Conservation (phyloP, 2,888 invertebrate species). For the Amphiduros pacificus region DNA sequence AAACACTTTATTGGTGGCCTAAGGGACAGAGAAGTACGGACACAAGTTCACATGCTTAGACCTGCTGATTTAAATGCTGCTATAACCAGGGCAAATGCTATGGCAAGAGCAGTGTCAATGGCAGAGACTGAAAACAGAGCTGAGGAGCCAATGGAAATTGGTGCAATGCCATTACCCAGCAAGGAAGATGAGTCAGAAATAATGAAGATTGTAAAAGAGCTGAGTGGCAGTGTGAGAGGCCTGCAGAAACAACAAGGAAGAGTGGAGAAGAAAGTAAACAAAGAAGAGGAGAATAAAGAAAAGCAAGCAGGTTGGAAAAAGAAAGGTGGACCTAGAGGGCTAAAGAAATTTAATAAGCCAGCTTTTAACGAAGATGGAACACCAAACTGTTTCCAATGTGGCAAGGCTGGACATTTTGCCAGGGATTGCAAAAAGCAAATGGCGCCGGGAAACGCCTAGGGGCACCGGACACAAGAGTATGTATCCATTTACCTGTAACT, state of each 20-base stretch:
- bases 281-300: neutral
- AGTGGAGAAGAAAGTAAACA: neutral
- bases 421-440: neutral
- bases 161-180: no score
- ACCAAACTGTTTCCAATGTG: neutral
- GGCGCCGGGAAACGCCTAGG: constrained; percentile 1
- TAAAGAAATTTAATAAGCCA: neutral
- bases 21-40: neutral
- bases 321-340: no score
- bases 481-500: neutral
- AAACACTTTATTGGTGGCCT: neutral
- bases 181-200: neutral
- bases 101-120: neutral
- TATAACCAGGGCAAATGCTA: neutral
- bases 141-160: constrained; percentile 2
- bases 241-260: neutral
- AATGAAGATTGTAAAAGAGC: neutral
- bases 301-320: neutral
- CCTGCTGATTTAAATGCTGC: neutral
- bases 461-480: constrained; percentile 8
- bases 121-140: neutral
- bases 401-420: neutral
- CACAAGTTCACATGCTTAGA: neutral
- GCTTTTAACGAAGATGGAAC: neutral
- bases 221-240: neutral